phyloP scores from a whole-genome alignment of 37 sponge, comb jelly and placozoan species.

The Corticium candelabrum region DNA sequence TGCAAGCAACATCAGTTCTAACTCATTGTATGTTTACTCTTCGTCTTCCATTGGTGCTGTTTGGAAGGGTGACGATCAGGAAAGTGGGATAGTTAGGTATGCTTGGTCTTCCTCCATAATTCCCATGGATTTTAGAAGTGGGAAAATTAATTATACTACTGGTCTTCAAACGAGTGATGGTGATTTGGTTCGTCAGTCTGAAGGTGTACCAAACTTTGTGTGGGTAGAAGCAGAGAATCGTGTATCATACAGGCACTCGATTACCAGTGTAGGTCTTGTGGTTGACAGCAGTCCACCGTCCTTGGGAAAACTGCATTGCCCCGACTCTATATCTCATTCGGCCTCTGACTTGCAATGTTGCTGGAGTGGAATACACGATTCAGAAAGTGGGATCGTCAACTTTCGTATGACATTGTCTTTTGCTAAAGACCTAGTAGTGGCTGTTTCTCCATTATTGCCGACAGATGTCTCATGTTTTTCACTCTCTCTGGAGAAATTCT shows the following conservation, averaged over 20 bases:
- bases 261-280: background rate
- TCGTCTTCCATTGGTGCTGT: background rate
- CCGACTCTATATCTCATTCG: background rate
- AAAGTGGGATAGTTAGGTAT: background rate
- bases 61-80: background rate
- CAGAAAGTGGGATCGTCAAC: background rate
- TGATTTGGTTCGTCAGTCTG: background rate
- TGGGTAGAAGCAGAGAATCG: background rate
- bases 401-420: background rate
- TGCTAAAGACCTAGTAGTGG: background rate
- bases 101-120: background rate
- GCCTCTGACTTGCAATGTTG: background rate
- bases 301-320: background rate
- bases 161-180: background rate
- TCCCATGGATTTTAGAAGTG: background rate
- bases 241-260: background rate
- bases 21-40: background rate
- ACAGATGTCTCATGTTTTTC: background rate
- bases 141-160: background rate
- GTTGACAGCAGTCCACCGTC: background rate
- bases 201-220: background rate
- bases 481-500: background rate
- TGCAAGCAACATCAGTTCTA: background rate
- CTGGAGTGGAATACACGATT: background rate
- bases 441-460: background rate